These are phyloP conservation scores for Bubo scandiacus DNA, from an alignment of 2,113 vertebrate genomes.

Conservation along the genomic window DNA sequence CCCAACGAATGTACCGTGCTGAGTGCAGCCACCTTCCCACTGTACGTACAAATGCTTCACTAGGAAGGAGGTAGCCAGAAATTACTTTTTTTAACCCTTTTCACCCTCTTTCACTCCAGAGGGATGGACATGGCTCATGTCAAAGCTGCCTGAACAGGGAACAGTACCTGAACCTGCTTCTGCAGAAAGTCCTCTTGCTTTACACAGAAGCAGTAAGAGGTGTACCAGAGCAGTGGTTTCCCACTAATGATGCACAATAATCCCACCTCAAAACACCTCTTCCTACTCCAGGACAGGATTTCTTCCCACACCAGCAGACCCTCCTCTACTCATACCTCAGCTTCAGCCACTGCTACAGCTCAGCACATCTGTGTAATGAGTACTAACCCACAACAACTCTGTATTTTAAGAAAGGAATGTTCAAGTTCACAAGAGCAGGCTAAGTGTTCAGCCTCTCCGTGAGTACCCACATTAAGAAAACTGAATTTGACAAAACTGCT, in stretches of 20 bases:
- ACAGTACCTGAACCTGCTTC: neutral
- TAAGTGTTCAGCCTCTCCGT: neutral
- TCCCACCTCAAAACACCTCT: neutral
- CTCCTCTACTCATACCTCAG: neutral
- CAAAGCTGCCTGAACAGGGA: neutral
- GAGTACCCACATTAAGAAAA: neutral
- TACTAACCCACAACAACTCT: neutral
- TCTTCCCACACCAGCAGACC: neutral
- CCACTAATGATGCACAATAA: neutral
- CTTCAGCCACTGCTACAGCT: neutral
- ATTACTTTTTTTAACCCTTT: neutral
- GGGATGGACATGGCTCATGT: neutral
- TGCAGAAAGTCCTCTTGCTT: neutral
- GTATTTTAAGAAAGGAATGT: fast-evolving
- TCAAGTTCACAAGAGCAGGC: neutral
- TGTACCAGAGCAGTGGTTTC: neutral
- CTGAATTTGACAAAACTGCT: neutral
- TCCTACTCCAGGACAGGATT: neutral
- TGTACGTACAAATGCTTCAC: fast-evolving
- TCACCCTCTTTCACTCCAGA: neutral
- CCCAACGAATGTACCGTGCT: fast-evolving
- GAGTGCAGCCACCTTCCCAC: neutral
- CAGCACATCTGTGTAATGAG: neutral
- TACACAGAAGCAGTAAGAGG: neutral
- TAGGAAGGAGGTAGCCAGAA: neutral